phyloP scores from a whole-genome alignment of 2,888 invertebrate genomes.

The Luperina nickerlii region DNA sequence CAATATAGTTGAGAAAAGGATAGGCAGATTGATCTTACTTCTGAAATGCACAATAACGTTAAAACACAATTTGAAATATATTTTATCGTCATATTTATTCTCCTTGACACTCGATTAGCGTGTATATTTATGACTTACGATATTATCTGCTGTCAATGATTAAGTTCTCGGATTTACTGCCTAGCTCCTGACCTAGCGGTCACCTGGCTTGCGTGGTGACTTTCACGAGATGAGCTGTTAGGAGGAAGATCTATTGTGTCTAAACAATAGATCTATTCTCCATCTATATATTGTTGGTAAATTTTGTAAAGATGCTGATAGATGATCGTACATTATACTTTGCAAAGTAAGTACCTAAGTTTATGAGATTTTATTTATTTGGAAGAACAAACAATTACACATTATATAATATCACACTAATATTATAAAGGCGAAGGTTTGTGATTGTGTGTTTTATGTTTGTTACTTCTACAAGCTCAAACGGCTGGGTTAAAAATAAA shows the following conservation, averaged over 20 bases:
- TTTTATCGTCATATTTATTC: constrained; percentile 38
- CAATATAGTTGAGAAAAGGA: not conserved
- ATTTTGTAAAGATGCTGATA: not conserved
- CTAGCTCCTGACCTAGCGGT: constrained; percentile 52
- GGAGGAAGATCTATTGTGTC: constrained; percentile 24
- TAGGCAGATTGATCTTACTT: not conserved
- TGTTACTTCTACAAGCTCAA: no score
- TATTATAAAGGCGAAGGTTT: no score
- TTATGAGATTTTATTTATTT: not conserved
- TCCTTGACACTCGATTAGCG: constrained; percentile 57
- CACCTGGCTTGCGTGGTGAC: constrained; percentile 25
- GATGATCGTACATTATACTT: not conserved
- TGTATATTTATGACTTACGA: constrained; percentile 43
- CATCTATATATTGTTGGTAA: not conserved
- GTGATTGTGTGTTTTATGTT: no score
- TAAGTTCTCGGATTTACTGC: constrained; percentile 41
- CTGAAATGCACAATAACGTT: constrained; percentile 12
- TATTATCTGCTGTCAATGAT: constrained; percentile 51
- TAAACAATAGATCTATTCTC: no score
- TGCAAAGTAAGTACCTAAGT: no score
- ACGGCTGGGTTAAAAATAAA: no score
- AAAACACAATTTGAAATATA: constrained; percentile 23
- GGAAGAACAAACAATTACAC: no score
- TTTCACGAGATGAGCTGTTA: constrained; percentile 13
- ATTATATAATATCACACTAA: no score